A percentile compares a stretch with the other conserved stretches of the same genome.
Conservation (phyloP, 2,797 vertebrate species). For the Centropyge bicolor region DNA sequence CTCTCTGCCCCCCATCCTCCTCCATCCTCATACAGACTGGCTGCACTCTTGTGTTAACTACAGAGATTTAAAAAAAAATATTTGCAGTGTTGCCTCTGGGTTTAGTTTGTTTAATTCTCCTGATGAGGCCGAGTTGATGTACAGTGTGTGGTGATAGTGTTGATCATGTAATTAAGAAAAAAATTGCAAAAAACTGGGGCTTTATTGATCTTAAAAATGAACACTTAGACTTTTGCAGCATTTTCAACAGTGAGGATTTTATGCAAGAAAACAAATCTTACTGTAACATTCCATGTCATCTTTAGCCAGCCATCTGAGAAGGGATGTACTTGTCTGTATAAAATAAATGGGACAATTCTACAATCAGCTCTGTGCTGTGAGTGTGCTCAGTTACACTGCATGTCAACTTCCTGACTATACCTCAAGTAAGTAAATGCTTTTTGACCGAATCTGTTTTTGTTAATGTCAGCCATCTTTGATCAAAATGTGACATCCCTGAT, state of each 20-base stretch:
- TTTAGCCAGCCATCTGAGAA: conserved; percentile 92
- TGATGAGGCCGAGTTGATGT: conserved; percentile 88
- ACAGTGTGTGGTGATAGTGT: conserved; percentile 93
- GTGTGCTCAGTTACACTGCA: conserved; percentile 43
- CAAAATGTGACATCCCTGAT: too few species aligned
- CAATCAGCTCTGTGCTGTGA: conserved; percentile 78
- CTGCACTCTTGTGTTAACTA: conserved; percentile 76
- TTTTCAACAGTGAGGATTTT: conserved; percentile 95
- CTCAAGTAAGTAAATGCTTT: too few species aligned
- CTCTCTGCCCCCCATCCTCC: conserved; percentile 27
- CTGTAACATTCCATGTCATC: conserved; percentile 99
- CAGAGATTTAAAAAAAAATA: conserved; percentile 82
- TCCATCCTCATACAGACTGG: conserved; percentile 81
- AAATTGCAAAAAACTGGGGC: conserved; percentile 78
- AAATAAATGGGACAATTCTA: conserved; percentile 99
- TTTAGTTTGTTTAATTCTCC: conserved; percentile 65
- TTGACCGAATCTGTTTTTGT: background rate
- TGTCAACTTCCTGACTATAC: background rate
- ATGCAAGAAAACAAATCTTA: conserved; percentile 92
- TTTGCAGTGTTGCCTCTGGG: conserved; percentile 86
- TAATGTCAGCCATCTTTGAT: too few species aligned
- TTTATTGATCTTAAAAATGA: conserved; percentile 82
- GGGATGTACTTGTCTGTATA: conserved; percentile 93
- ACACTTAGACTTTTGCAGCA: conserved; percentile 84
- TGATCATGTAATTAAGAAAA: conserved; percentile 90